Percentiles rank a stretch among this genome's conserved stretches.
Conservation (phyloP, 2,888 invertebrate genomes). For the Dromius quadrimaculatus region DNA sequence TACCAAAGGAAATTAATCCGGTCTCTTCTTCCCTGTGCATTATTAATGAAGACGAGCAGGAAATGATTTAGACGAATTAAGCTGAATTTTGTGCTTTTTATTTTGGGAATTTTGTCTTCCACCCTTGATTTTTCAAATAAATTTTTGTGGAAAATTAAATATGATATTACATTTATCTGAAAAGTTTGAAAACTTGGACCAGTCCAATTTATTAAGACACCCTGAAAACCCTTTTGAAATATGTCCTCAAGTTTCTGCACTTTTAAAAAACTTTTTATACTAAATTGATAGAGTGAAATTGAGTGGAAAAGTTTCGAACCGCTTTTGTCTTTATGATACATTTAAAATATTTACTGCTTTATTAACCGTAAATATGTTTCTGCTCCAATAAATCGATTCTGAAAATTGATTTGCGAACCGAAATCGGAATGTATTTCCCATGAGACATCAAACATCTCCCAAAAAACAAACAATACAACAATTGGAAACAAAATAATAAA, state of each 20-base stretch:
- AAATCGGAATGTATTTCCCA: no score
- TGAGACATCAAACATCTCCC: no score
- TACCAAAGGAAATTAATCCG: conserved; percentile 40
- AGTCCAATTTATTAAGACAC: conserved; percentile 30
- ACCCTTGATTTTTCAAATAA: no score
- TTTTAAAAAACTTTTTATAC: conserved; percentile 16
- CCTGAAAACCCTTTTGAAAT: conserved; percentile 34
- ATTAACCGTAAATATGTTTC: conserved; percentile 8
- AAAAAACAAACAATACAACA: conserved; percentile 16
- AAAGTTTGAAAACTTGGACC: conserved; percentile 7
- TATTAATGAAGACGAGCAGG: conserved; percentile 20
- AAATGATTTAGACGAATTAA: conserved; percentile 41
- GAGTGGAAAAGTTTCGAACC: conserved; percentile 32
- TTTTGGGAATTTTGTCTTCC: no score
- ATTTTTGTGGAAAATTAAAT: no score
- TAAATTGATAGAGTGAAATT: conserved; percentile 39
- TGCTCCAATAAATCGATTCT: not conserved
- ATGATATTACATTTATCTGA: conserved; percentile 13
- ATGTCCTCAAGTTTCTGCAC: conserved; percentile 23
- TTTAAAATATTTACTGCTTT: conserved; percentile 34
- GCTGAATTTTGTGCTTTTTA: no score
- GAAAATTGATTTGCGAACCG: no score
- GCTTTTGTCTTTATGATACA: conserved; percentile 28
- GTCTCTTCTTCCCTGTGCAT: conserved; percentile 6
- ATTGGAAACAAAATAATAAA: conserved; percentile 37